Percentiles rank a stretch among this genome's conserved stretches.
Evolutionary conservation across 2,797 vertebrate species (phyloP).

Genomic region (Pampus argenteus): DNA sequence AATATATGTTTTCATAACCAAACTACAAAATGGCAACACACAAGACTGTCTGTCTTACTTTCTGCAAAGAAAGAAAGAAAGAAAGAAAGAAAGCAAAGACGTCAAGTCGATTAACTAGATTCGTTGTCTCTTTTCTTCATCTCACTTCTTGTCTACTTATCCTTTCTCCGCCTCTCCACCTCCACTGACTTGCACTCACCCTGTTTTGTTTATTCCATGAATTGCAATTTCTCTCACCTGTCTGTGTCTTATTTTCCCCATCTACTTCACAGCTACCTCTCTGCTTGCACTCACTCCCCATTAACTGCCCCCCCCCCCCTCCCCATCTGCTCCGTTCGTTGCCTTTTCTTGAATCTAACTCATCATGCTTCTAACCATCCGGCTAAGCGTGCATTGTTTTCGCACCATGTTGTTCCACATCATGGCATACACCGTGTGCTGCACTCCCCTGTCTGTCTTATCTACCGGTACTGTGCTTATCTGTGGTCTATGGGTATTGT

Average conservation of each 20-base stretch:
- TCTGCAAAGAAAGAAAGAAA: too few species aligned
- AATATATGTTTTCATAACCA: too few species aligned
- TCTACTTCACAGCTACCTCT: conserved; percentile 14
- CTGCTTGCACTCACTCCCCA: conserved; percentile 12
- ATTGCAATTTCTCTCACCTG: conserved; percentile 37
- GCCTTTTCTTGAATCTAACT: conserved; percentile 7
- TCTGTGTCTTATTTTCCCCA: not conserved
- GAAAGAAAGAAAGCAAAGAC: not conserved
- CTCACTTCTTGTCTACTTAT: conserved; percentile 10
- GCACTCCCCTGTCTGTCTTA: conserved; percentile 22
- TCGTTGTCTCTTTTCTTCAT: conserved; percentile 24
- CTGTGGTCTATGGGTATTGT: conserved; percentile 42
- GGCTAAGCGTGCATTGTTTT: conserved; percentile 48
- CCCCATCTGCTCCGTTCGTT: not conserved
- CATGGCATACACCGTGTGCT: not conserved
- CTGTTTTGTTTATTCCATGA: conserved; percentile 19
- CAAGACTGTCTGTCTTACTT: conserved; percentile 26
- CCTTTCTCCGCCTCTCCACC: conserved; percentile 1
- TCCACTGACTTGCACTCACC: conserved; percentile 26
- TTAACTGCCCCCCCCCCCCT: not conserved
- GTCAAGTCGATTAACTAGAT: conserved; percentile 41
- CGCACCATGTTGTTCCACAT: conserved; percentile 37
- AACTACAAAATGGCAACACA: too few species aligned
- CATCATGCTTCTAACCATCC: conserved; percentile 17
- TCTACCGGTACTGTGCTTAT: conserved; percentile 36